These are phyloP conservation scores for Trematomus bernacchii DNA, from an alignment of 2,797 vertebrate genomes.

Conservation along the genomic window DNA sequence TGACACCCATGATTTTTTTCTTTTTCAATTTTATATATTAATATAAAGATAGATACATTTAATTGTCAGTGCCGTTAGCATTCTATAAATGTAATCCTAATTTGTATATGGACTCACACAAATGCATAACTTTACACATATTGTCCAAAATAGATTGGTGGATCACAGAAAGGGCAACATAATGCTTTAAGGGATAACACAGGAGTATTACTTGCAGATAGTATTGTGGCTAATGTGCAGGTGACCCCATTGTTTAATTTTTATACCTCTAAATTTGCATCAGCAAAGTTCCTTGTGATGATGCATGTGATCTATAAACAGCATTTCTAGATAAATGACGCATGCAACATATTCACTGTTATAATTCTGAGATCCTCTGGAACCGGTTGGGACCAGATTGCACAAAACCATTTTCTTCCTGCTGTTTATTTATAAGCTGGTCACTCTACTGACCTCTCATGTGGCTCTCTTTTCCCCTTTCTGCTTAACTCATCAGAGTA, in stretches of 20 bases:
- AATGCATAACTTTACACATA: slow-evolving; percentile 18
- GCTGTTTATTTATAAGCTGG: slow-evolving; percentile 66
- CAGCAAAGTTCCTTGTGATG: slow-evolving; percentile 49
- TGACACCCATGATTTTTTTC: not conserved
- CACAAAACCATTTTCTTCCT: slow-evolving; percentile 39
- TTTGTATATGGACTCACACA: slow-evolving; percentile 11
- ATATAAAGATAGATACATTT: not conserved
- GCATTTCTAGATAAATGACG: slow-evolving; percentile 23
- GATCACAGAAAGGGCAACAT: slow-evolving; percentile 21
- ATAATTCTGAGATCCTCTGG: slow-evolving; percentile 17
- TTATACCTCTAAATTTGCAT: slow-evolving; percentile 53
- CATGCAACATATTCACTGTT: not conserved
- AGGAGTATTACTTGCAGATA: slow-evolving; percentile 4
- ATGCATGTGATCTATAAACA: slow-evolving; percentile 32
- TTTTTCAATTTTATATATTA: too few relatives aligned
- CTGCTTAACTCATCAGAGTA: slow-evolving; percentile 60
- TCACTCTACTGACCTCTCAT: slow-evolving; percentile 54
- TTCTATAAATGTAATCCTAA: not conserved
- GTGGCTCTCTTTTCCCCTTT: slow-evolving; percentile 53
- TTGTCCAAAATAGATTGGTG: slow-evolving; percentile 8
- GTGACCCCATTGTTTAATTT: slow-evolving; percentile 53
- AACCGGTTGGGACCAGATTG: slow-evolving; percentile 63
- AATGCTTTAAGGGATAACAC: not conserved
- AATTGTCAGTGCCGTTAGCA: not conserved
- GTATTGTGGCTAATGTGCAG: slow-evolving; percentile 42